Evolutionary conservation across 2,113 vertebrate species (phyloP).

Genomic region (Illadopsis cleaveri): DNA sequence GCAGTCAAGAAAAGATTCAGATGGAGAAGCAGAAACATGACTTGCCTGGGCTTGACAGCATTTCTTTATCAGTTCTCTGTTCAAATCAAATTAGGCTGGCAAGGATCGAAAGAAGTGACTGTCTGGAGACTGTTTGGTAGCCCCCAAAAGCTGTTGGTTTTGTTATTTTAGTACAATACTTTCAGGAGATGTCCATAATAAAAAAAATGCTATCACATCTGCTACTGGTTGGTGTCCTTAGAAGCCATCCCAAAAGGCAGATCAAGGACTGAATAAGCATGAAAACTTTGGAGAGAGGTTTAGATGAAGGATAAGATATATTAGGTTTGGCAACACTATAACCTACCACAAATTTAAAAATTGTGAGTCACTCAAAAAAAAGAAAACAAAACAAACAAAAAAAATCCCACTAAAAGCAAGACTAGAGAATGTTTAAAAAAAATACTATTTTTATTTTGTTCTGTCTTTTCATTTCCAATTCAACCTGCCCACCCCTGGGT

Average conservation of each 20-base stretch:
- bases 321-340: conserved; percentile 38
- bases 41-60: conserved; percentile 35
- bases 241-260: conserved; percentile 38
- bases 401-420: not conserved
- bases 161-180: conserved; percentile 11
- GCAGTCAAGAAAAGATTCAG: conserved; percentile 57
- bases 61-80: conserved; percentile 44
- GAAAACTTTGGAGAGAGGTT: conserved; percentile 28
- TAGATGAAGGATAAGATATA: conserved; percentile 42
- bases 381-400: too few relatives aligned
- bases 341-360: conserved; percentile 44
- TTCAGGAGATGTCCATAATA: not conserved
- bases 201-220: conserved; percentile 1
- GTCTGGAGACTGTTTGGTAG: not conserved
- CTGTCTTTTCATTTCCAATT: not conserved
- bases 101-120: not conserved
- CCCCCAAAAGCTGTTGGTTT: not conserved
- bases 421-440: not conserved
- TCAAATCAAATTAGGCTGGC: conserved; percentile 42
- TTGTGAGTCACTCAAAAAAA: not conserved
- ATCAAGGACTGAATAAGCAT: conserved; percentile 40
- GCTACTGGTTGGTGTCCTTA: conserved; percentile 47
- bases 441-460: not conserved
- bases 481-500: not conserved
- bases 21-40: conserved; percentile 37